Evolutionary conservation across 2,113 vertebrate genomes (phyloP), one percentile per base, ranked within the genome.

Genomic region (Epinephelus fuscoguttatus): DNA sequence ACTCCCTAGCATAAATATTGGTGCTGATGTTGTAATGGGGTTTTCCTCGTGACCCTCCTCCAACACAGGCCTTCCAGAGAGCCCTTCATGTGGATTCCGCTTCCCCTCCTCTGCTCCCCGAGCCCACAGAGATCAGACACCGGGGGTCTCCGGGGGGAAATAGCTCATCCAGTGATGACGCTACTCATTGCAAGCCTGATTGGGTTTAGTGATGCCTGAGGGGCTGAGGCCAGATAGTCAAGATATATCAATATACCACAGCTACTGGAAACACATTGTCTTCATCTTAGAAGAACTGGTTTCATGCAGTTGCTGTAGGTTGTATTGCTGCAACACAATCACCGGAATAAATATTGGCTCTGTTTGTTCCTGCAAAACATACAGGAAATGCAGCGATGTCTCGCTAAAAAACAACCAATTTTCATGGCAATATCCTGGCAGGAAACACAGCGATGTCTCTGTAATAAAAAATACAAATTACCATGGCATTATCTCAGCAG

Each of bases 111-210:
- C 70, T 75, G 70, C 84, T 75, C 75, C 85, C 70, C 6, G 50
- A 74, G 62, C 53, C 70, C 82, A 25, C 68, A 70, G 62, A 89
- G 87, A 89, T 91, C 84, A 89, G 89, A 88, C 75, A 63, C 61
- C 0, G 18, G 77, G 80, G 70, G 89, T 90, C 89, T 89, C 85
- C 11, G 0, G 86, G 81, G 89, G 77, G 63, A 75, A 60, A 91
- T 85, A 82, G 74, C 90, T 93, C 90, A 90, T 90, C 86, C 68
- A 62, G 78, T 68, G 86, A 91, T 89, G 90, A 84, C 72, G 84
- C 84, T 89, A 56, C 88, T 91, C 85, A 90, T 79, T 83, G 84
- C 86, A 75, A 56, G 92, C 73, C 78, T 93, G 92, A 91, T 90
- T 93, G 86, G 80, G 80, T 93, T 92, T 89, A 85, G 89, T 62